Conservation (phyloP, 2,888 invertebrate species). For the Aleiodes leptofemur region DNA sequence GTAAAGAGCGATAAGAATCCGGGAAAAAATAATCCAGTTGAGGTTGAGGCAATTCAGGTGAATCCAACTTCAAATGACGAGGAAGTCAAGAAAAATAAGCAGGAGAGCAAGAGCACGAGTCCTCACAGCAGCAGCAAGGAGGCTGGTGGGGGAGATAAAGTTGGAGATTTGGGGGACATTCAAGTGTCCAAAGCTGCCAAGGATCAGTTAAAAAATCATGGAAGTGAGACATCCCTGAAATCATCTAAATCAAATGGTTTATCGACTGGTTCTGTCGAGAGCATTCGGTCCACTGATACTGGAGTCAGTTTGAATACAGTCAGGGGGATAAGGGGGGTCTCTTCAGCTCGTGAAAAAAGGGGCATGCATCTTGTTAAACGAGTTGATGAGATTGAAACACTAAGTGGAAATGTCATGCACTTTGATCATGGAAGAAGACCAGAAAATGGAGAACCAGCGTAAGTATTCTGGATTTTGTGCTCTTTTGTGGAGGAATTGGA, state of each 20-base stretch:
- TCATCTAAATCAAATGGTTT: conserved; percentile 63
- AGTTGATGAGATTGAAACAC: conserved; percentile 71
- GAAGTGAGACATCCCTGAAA: conserved; percentile 63
- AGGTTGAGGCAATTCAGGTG: conserved; percentile 15
- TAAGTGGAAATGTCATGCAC: conserved; percentile 71
- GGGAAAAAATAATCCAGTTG: background rate
- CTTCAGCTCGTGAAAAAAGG: conserved; percentile 70
- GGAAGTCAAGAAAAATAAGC: conserved; percentile 8
- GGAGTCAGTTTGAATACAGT: conserved; percentile 73
- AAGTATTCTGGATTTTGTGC: conserved; percentile 54
- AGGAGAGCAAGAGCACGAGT: background rate
- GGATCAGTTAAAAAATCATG: conserved; percentile 54
- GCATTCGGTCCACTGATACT: conserved; percentile 70
- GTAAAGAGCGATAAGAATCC: conserved; percentile 16
- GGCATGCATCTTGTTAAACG: conserved; percentile 70
- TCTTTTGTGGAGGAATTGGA: background rate
- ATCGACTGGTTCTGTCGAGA: conserved; percentile 67
- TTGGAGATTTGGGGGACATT: background rate
- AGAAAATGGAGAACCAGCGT: conserved; percentile 67
- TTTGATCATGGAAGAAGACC: conserved; percentile 51
- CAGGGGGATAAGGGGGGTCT: conserved; percentile 62
- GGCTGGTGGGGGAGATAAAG: conserved; percentile 1
- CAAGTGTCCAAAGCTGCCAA: conserved; percentile 2
- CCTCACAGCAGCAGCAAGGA: background rate
- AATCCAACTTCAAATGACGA: conserved; percentile 3